Base-by-base conservation (phyloP, 2,888 invertebrate species). In the Spisula subtruncata region DNA sequence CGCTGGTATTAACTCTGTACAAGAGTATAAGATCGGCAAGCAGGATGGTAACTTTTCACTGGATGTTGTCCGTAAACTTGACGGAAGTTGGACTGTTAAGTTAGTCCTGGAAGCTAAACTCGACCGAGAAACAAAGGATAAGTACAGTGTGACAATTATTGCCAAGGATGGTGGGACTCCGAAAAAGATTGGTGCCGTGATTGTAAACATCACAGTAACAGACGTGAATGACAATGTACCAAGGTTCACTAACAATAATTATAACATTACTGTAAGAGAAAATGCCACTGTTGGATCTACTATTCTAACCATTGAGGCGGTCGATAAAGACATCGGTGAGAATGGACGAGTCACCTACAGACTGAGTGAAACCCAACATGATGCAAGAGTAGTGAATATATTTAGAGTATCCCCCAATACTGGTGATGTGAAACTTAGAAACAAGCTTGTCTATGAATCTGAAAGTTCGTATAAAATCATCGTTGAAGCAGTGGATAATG, bases 321-420 rank as follows among this genome's bases (percentile, higher is more conserved):
- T 97, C 5, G 99, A 99, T 96, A 97, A 97, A 71, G 99, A 99
- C 96, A 97, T 98, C 92, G 99, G 98, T 5, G 97, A 97, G 10
- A 99, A 99, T 96, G 98, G 97, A 8, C 96, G 97, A 85, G 96
- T 97, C 8, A 94, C 95, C 8, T 97, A 97, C 94, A 96, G 96
- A 95, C 97, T 96, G 75, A 94, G 94, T 83, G 91, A 90, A n/a
- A 89, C 87, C 56, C 92, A 93, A 60, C 75, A 89, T n/a, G 92
- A 92, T 87, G 75, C 88, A n/a, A 41, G 90, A 79, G 89, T 93
- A 5, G 87, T 82, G 60, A 81, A 89, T 35, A 60, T 90, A 48
- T 93, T 93, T 90, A 79, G 85, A n/a, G 86, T 93, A 16, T 66
- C 89, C 79, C 83, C 90, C 0, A 54, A 88, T 35, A 90, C 87